Conservation (phyloP, 2,113 vertebrate genomes). For the Melospiza georgiana region DNA sequence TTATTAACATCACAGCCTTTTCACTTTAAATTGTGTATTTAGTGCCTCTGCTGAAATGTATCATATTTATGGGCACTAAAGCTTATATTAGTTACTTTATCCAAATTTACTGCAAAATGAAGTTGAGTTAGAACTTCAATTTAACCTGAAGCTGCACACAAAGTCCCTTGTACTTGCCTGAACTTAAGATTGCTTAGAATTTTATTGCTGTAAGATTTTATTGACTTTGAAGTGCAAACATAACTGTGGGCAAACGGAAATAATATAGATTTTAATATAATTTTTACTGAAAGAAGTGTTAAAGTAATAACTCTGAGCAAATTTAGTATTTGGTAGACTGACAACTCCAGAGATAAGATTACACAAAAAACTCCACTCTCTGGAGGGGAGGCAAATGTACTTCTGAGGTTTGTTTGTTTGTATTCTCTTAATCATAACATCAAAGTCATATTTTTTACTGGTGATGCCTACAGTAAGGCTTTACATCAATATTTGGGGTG, state of each 20-base stretch:
- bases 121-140: neutral
- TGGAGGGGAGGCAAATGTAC: neutral
- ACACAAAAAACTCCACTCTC: neutral
- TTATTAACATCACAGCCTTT: neutral
- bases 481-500: neutral
- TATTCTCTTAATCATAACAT: neutral
- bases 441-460: neutral
- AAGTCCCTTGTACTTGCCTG: neutral
- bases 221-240: neutral
- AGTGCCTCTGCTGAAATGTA: neutral
- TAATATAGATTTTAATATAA: neutral
- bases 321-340: neutral
- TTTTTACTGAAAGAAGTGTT: neutral
- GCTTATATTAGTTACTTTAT: neutral
- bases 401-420: neutral
- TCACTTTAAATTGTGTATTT: neutral
- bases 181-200: neutral
- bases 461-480: neutral
- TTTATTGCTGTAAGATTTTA: slow-evolving; percentile 1
- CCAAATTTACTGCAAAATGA: neutral
- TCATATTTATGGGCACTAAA: neutral
- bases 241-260: neutral
- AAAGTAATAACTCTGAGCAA: neutral
- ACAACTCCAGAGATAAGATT: neutral
- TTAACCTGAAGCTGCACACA: neutral